These are phyloP conservation scores for Caenorhabditis angaria DNA, from an alignment of 2,888 invertebrate species.

Conservation along the genomic window DNA sequence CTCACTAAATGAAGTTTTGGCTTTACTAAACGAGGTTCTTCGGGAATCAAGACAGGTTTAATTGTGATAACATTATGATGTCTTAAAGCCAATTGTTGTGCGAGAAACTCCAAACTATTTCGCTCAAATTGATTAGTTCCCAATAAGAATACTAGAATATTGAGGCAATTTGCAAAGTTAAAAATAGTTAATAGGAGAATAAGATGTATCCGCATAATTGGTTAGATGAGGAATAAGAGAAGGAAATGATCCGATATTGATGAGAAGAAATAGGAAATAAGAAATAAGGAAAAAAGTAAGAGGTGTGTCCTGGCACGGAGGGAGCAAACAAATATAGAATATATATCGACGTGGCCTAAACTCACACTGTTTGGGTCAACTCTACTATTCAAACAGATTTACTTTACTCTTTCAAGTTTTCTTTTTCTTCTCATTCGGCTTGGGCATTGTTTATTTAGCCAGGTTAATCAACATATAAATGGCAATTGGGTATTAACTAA, in stretches of 20 bases:
- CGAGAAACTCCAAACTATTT: constrained; percentile 66
- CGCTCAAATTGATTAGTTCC: constrained; percentile 71
- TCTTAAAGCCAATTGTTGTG: constrained; percentile 69
- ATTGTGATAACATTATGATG: constrained; percentile 67
- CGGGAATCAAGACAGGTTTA: constrained; percentile 71
- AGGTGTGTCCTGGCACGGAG: constrained; percentile 33
- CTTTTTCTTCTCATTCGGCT: background rate
- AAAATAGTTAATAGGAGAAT: constrained; percentile 21
- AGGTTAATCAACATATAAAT: no score
- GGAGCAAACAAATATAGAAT: constrained; percentile 29
- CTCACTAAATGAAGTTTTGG: constrained; percentile 68
- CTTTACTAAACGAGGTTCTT: constrained; percentile 69
- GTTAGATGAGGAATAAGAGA: background rate
- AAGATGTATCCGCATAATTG: constrained; percentile 21
- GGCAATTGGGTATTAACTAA: no score
- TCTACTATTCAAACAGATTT: constrained; percentile 42
- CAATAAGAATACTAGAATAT: constrained; percentile 68
- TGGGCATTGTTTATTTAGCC: background rate
- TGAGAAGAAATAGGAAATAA: constrained; percentile 1
- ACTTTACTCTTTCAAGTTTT: background rate
- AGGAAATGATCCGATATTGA: constrained; percentile 3
- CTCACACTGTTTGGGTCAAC: constrained; percentile 28
- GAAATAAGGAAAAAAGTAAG: constrained; percentile 12
- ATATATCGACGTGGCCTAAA: constrained; percentile 30
- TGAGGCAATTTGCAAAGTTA: constrained; percentile 44